Evolutionary conservation across 2,113 vertebrate genomes (phyloP).

Genomic region (Chascanopsetta lugubris): DNA sequence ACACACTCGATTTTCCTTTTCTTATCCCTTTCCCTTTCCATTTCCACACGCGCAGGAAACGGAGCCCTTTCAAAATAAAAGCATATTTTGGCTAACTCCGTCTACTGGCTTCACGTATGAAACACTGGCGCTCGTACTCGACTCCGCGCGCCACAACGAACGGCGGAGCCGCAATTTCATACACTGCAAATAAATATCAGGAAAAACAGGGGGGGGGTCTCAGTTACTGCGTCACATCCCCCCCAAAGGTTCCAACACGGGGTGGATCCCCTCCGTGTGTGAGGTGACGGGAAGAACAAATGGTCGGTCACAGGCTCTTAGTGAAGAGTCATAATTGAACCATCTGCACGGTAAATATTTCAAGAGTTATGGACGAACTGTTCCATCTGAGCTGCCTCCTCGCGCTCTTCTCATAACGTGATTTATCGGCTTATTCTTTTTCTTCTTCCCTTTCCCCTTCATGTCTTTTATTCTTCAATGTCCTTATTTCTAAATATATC

Average conservation of each 20-base stretch:
- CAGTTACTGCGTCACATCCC: slow-evolving; percentile 19
- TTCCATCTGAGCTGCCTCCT: slow-evolving; percentile 40
- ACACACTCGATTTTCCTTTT: too few species aligned
- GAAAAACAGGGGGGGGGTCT: not conserved
- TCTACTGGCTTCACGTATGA: too few species aligned
- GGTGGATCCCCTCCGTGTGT: slow-evolving; percentile 9
- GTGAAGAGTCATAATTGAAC: slow-evolving; percentile 48
- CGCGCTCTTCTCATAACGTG: slow-evolving; percentile 58
- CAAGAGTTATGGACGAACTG: slow-evolving; percentile 46
- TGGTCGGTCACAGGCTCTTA: slow-evolving; percentile 20
- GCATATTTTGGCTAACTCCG: too few species aligned
- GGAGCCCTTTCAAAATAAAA: too few species aligned
- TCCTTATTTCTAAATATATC: slow-evolving; percentile 77
- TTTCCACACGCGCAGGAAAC: too few species aligned
- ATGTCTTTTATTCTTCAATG: slow-evolving; percentile 66
- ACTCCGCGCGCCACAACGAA: too few species aligned
- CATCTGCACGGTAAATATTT: slow-evolving; percentile 64
- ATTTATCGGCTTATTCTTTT: slow-evolving; percentile 66
- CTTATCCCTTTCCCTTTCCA: too few species aligned
- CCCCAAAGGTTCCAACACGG: slow-evolving; percentile 21
- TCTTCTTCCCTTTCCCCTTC: slow-evolving; percentile 26
- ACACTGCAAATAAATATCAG: not conserved
- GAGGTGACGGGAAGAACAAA: slow-evolving; percentile 43
- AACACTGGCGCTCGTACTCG: too few species aligned
- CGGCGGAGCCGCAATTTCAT: too few species aligned